These are phyloP conservation scores for Alces alces DNA, from an alignment of 2,113 vertebrate genomes.

Conservation along the genomic window DNA sequence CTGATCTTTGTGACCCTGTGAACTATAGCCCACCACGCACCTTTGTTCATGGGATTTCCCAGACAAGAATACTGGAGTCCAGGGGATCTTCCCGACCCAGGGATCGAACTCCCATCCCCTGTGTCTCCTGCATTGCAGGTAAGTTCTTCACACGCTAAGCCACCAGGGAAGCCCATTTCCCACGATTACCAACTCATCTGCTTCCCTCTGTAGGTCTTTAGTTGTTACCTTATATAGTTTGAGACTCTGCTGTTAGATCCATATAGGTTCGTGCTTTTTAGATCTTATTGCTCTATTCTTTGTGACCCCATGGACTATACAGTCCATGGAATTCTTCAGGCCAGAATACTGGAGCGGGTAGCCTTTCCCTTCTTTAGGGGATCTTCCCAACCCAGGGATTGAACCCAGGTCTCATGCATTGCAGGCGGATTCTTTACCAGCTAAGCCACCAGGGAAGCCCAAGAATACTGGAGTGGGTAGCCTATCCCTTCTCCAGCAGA, in stretches of 20 bases:
- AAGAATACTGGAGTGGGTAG: background rate
- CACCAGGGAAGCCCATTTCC: background rate
- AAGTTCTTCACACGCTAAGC: fast-evolving
- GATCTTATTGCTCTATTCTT: background rate
- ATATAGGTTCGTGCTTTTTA: background rate
- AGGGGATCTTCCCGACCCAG: background rate
- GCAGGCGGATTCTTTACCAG: background rate
- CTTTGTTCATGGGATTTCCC: background rate
- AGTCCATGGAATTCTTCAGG: background rate
- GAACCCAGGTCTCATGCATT: background rate
- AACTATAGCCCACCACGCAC: background rate
- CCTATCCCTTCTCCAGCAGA: background rate
- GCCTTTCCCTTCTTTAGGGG: background rate
- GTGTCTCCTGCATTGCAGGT: background rate
- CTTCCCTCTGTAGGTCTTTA: background rate
- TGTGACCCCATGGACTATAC: background rate
- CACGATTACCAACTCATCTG: background rate
- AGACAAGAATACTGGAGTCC: background rate
- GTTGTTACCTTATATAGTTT: background rate
- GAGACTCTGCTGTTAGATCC: background rate
- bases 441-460: background rate
- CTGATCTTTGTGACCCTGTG: background rate
- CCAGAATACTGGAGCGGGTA: background rate
- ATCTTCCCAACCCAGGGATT: background rate
- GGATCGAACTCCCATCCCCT: background rate